Evolutionary conservation across 2,888 invertebrate genomes (phyloP), one percentile per base, ranked within the genome.

Genomic region (Mythimna ferrago): DNA sequence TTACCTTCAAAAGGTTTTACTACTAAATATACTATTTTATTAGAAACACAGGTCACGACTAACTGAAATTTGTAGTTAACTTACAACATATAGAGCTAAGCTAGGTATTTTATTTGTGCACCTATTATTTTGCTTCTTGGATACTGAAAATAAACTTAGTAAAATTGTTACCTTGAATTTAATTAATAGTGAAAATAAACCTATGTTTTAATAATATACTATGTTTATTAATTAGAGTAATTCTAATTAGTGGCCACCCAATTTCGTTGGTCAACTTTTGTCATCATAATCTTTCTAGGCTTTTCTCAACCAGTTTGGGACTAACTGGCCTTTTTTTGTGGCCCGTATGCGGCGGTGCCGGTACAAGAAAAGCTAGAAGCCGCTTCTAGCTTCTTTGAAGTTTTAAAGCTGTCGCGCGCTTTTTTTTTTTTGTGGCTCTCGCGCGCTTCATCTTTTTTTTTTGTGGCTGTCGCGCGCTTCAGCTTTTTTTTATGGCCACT

Each of bases 1-100:
- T 80, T 75, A 77, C 85, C 73, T 76, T 80, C 73, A 76, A 85
- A 86, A 78, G 71, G 67, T 82, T 85, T 77, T 76, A 82, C 72
- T 67, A 51, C 67, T 66, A 73, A 51, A 81, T 77, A 81, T 73
- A 77, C 60, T 71, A 75, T 76, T 76, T 83, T 73, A 86, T 84
- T 86, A 71, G 57, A 65, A 58, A 81, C 71, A 48, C 84, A 76
- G 71, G 81, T 76, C 84, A 76, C 73, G 73, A 68, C 76, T 80
- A 85, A 82, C 73, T 74, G 71, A 69, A 82, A 83, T 82, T 74
- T 82, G 75, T 74, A 74, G 74, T 82, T 78, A 81, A 70, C 73
- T 69, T 48, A 64, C 70, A 69, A 21, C 48, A 57, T 72, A 71
- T 48, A 72, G 16, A 61, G 26, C 57, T 63, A 70, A 67, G n/a